Conservation (phyloP, 1,140 invertebrate species). For the Zophobas atratus region DNA sequence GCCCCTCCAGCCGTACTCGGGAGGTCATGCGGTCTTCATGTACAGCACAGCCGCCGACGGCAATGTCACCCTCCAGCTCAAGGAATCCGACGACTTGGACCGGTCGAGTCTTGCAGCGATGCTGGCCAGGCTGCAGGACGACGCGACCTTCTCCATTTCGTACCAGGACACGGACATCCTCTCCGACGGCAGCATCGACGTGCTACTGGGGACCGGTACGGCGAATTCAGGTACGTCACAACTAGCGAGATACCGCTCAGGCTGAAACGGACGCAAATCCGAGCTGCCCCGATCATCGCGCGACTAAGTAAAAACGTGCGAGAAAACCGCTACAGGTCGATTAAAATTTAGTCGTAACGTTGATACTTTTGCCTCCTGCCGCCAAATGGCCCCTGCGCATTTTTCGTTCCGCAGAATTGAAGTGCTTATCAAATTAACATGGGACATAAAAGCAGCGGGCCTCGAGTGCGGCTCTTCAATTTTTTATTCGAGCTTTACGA, state of each 20-base stretch:
- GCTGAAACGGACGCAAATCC: neutral
- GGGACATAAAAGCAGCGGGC: neutral
- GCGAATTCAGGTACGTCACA: constrained; percentile 58
- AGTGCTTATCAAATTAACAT: constrained; percentile 8
- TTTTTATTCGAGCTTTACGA: constrained; percentile 3
- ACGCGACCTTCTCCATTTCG: constrained; percentile 69
- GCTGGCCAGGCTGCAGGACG: constrained; percentile 68
- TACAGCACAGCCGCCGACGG: constrained; percentile 69
- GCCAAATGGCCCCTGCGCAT: too few relatives aligned
- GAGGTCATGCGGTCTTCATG: constrained; percentile 70
- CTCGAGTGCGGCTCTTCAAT: neutral
- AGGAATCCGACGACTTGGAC: constrained; percentile 69
- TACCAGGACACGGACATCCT: constrained; percentile 68
- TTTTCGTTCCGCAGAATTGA: too few relatives aligned
- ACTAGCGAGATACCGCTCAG: neutral
- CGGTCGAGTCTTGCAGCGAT: constrained; percentile 66
- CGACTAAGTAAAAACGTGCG: neutral
- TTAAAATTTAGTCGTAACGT: neutral
- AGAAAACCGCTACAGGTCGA: neutral
- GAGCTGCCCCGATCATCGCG: neutral
- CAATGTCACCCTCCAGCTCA: constrained; percentile 68
- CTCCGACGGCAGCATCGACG: constrained; percentile 68
- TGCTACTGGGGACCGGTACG: constrained; percentile 65
- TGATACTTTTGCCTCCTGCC: neutral
- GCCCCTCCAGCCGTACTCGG: constrained; percentile 68